Evolutionary conservation across 1,140 invertebrate genomes (phyloP).

Genomic region (Macrostomum lignano): DNA sequence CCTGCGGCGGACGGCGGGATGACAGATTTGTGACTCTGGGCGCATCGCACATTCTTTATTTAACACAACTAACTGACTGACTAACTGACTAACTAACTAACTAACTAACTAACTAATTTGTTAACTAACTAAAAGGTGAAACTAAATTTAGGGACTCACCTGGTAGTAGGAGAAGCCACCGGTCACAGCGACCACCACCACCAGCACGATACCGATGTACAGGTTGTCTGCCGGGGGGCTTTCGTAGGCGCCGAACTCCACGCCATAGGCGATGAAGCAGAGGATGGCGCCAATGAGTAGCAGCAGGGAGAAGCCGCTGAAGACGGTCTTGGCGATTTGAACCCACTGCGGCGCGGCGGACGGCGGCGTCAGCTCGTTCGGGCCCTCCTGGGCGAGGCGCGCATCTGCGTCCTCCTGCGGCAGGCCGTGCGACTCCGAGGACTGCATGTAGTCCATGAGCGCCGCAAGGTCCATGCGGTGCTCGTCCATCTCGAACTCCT

Average conservation of each 20-base stretch:
- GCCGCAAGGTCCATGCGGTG: too few species aligned
- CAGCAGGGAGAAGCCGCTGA: constrained; percentile 75
- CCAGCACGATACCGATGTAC: constrained; percentile 23
- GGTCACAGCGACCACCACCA: constrained; percentile 24
- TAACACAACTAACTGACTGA: too few species aligned
- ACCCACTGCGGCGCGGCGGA: constrained; percentile 87
- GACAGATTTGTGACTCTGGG: too few species aligned
- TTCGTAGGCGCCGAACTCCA: too few species aligned
- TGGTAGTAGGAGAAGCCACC: constrained; percentile 28
- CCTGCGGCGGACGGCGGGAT: too few species aligned
- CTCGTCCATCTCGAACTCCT: too few species aligned
- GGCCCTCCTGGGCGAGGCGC: constrained; percentile 49
- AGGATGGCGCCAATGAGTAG: constrained; percentile 84
- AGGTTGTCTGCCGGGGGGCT: too few species aligned
- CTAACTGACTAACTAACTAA: too few species aligned
- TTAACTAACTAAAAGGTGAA: constrained; percentile 47
- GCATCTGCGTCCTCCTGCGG: not conserved
- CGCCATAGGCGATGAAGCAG: constrained; percentile 72
- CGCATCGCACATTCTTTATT: too few species aligned
- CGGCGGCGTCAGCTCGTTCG: constrained; percentile 66
- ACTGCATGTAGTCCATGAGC: too few species aligned
- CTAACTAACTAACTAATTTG: constrained; percentile 31
- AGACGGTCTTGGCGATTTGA: constrained; percentile 86
- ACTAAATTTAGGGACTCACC: constrained; percentile 32
- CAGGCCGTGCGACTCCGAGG: not conserved